Evolutionary conservation across 2,113 vertebrate genomes (phyloP), one percentile per base, ranked within the genome.

Genomic region (Myanophis thanlyinensis): DNA sequence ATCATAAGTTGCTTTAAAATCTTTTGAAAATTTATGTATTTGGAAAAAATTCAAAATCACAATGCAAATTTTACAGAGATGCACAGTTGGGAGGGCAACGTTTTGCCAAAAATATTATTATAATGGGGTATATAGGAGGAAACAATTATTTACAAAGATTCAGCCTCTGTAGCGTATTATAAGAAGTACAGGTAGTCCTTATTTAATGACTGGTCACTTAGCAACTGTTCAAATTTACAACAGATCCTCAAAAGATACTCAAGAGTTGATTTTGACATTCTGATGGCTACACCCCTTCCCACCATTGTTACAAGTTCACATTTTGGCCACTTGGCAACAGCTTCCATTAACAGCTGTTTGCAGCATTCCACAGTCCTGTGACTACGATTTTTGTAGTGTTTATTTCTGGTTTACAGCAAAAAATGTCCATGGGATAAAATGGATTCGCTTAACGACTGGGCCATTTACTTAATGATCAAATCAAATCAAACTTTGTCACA

Each of bases 111-210:
- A 88, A 54, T 73, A 89, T 89, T 89, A 48, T 93, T 95, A 93
- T 94, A 95, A 91, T 47, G 49, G 48, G 89, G 90, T 93, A 93
- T 87, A n/a, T 40, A 95, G 93, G 95, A 85, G 92, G 92, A 87
- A 95, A 95, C 56, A 91, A 11, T 91, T 93, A 90, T 93, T 94
- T 94, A 94, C 62, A 93, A 85, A 92, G 44, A 90, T 89, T 91
- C 95, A 95, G 91, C 88, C 85, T 94, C 94, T 93, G 95, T 89
- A 95, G 44, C 91, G 56, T 22, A 18, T 0, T 91, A 96, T 94
- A 90, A 96, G 93, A 95, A 89, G 62, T 88, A 62, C 11, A 62
- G 10, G 12, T 62, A n/a, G 59, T n/a, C 59, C 30, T n/a, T 62
- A 62, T 12, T 62, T 62, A 62, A 62, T 0, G 4, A 62, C 30